phyloP scores from a whole-genome alignment of 2,797 vertebrate species.

The Gastrophryne carolinensis region DNA sequence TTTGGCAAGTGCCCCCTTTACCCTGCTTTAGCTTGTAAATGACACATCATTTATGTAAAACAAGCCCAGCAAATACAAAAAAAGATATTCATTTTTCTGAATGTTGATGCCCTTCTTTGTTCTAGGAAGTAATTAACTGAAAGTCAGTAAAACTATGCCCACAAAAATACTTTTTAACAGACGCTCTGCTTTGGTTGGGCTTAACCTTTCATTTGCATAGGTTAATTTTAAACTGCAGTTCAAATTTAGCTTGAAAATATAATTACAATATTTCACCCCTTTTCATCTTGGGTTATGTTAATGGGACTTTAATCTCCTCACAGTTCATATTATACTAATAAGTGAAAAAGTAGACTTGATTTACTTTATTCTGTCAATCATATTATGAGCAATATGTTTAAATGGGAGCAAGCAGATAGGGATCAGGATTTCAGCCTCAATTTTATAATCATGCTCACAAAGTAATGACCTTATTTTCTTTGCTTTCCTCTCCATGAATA shows the following conservation, averaged over 20 bases:
- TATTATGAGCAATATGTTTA: constrained; percentile 57
- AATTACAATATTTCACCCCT: constrained; percentile 89
- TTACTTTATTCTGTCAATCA: constrained; percentile 80
- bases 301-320: constrained; percentile 80
- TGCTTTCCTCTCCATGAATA: constrained; percentile 36
- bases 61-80: constrained; percentile 33
- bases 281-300: constrained; percentile 87
- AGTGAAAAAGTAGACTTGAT: constrained; percentile 69
- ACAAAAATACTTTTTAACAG: constrained; percentile 63
- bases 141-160: constrained; percentile 57
- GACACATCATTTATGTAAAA: constrained; percentile 50
- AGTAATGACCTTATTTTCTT: constrained; percentile 46
- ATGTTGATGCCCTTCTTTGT: constrained; percentile 45
- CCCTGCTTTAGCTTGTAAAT: constrained; percentile 47
- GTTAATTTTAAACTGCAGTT: constrained; percentile 94
- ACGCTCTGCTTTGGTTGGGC: constrained; percentile 72
- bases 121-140: constrained; percentile 57
- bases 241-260: constrained; percentile 95
- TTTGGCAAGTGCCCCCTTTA: constrained; percentile 46
- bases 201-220: constrained; percentile 87
- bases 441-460: constrained; percentile 34
- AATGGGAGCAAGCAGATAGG: constrained; percentile 67
- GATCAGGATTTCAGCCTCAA: constrained; percentile 66
- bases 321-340: constrained; percentile 75
- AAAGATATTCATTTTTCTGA: constrained; percentile 24